phyloP scores from a whole-genome alignment of 2,113 vertebrate genomes.

The Eptesicus fuscus region DNA sequence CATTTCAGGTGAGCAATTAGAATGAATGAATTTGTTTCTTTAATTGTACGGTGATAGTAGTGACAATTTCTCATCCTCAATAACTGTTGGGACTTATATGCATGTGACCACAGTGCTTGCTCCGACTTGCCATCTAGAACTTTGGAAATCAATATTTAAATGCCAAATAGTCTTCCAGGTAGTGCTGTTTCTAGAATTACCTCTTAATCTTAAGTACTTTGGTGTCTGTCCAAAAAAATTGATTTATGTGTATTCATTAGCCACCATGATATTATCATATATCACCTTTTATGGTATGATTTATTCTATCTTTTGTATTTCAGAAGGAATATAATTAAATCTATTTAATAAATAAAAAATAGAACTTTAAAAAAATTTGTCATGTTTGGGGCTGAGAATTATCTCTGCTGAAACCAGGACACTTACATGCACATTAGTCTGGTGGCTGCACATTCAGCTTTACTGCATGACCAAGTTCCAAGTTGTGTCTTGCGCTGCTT shows the following conservation, averaged over 20 bases:
- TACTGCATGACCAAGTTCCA: constrained; percentile 13
- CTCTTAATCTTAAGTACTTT: constrained; percentile 58
- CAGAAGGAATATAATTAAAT: constrained; percentile 67
- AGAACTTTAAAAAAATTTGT: constrained; percentile 59
- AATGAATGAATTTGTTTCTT: constrained; percentile 65
- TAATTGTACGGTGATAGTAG: constrained; percentile 32
- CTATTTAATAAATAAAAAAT: constrained; percentile 69
- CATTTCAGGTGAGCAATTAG: constrained; percentile 87
- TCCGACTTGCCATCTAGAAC: constrained; percentile 58
- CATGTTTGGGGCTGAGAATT: constrained; percentile 57
- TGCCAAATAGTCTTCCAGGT: constrained; percentile 72
- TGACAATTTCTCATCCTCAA: constrained; percentile 68
- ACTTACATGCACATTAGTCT: background rate
- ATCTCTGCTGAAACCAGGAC: constrained; percentile 38
- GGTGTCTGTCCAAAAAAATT: constrained; percentile 67
- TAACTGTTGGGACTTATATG: constrained; percentile 72
- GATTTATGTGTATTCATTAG: constrained; percentile 58
- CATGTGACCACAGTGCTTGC: constrained; percentile 77
- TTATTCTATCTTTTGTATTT: constrained; percentile 71
- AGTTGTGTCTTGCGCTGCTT: constrained; percentile 31
- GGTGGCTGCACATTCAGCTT: constrained; percentile 6
- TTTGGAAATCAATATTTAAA: constrained; percentile 69
- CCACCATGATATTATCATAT: constrained; percentile 56
- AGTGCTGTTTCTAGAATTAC: constrained; percentile 73
- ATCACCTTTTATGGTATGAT: constrained; percentile 60